phyloP scores from a whole-genome alignment of 2,113 vertebrate genomes.

The Cranoglanis bouderius region DNA sequence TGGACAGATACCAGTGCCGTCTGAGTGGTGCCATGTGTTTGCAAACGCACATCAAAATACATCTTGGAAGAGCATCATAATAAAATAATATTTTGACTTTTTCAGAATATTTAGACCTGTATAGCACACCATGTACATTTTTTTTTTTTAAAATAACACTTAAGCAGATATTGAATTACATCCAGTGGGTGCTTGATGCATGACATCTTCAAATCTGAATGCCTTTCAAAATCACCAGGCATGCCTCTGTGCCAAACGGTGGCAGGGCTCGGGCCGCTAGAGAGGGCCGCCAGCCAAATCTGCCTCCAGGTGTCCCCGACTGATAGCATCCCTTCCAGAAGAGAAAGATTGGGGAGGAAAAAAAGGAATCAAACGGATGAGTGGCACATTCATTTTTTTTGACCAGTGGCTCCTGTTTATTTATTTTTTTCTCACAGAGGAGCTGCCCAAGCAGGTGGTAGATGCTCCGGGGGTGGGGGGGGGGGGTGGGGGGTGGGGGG shows the following conservation, averaged over 20 bases:
- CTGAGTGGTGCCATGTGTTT: constrained; percentile 66
- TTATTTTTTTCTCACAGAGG: not conserved
- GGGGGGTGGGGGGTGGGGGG: not conserved
- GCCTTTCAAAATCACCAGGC: constrained; percentile 51
- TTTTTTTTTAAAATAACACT: constrained; percentile 65
- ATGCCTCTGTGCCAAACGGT: constrained; percentile 36
- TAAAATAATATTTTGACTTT: constrained; percentile 61
- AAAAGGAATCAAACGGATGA: constrained; percentile 52
- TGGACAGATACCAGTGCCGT: constrained; percentile 65
- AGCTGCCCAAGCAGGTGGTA: not conserved
- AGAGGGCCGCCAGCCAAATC: constrained; percentile 69
- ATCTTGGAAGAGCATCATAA: constrained; percentile 62
- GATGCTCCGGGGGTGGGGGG: not conserved
- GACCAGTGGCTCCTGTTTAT: constrained; percentile 21
- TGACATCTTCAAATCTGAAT: constrained; percentile 62
- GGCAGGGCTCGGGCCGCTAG: constrained; percentile 50
- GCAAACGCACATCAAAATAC: constrained; percentile 77
- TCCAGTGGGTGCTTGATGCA: constrained; percentile 58
- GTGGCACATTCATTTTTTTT: constrained; percentile 58
- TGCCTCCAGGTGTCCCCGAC: constrained; percentile 71
- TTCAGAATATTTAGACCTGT: constrained; percentile 68
- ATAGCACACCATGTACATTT: constrained; percentile 69
- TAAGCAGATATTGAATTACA: constrained; percentile 60
- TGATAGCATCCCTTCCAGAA: constrained; percentile 70
- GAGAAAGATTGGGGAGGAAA: constrained; percentile 37